These are phyloP conservation scores for Bostrychus sinensis DNA, from an alignment of 2,113 vertebrate genomes.

Conservation along the genomic window DNA sequence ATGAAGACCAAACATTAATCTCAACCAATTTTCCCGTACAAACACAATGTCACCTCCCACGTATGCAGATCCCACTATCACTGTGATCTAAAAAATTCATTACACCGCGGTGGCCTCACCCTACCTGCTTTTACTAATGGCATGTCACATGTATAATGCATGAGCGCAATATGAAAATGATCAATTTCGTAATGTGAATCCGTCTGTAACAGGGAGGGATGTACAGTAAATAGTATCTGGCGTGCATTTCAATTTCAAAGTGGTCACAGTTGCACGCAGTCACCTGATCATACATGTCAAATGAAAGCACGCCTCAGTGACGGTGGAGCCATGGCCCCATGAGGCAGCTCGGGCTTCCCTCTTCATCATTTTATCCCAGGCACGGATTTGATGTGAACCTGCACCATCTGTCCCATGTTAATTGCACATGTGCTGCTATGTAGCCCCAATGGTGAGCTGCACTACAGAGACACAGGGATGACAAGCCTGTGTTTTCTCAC, in stretches of 20 bases:
- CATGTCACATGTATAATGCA: conserved; percentile 67
- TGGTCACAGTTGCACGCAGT: conserved; percentile 33
- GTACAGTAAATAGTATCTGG: conserved; percentile 44
- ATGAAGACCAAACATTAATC: conserved; percentile 53
- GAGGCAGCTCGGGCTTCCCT: conserved; percentile 49
- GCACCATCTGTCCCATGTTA: conserved; percentile 69
- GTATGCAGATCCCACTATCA: conserved; percentile 63
- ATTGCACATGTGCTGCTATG: conserved; percentile 58
- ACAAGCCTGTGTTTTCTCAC: conserved; percentile 30
- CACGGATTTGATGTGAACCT: conserved; percentile 69
- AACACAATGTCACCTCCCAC: conserved; percentile 55
- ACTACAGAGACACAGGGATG: conserved; percentile 24
- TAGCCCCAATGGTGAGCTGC: conserved; percentile 37
- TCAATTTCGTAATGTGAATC: conserved; percentile 44
- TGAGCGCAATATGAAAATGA: conserved; percentile 56
- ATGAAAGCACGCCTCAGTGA: conserved; percentile 39
- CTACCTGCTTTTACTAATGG: conserved; percentile 59
- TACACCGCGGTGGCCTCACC: conserved; percentile 40
- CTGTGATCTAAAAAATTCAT: conserved; percentile 67
- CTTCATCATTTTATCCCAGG: conserved; percentile 42
- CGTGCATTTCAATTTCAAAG: conserved; percentile 60
- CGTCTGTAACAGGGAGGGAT: conserved; percentile 54
- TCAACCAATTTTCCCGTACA: conserved; percentile 68
- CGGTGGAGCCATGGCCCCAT: conserved; percentile 25
- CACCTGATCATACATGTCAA: conserved; percentile 70